A percentile compares a stretch with the other conserved stretches of the same genome.
Conservation (phyloP, 1,140 invertebrate genomes). For the Branchinecta lindahli region DNA sequence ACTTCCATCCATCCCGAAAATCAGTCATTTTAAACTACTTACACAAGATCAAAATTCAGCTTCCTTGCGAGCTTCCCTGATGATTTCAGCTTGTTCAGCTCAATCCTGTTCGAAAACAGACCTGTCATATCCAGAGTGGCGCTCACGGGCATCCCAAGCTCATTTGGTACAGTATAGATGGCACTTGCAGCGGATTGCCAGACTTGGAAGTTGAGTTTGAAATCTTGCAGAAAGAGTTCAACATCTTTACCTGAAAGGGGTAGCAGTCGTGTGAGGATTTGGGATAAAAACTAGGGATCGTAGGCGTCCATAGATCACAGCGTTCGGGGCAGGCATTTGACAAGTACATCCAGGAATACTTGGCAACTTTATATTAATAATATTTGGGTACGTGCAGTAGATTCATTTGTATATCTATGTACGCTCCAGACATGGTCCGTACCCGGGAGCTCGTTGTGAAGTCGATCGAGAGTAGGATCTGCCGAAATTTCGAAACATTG, state of each 20-base stretch:
- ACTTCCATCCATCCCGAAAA: too few relatives aligned
- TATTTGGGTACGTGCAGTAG: too few relatives aligned
- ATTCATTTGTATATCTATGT: too few relatives aligned
- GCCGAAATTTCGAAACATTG: too few relatives aligned
- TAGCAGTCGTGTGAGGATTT: not conserved
- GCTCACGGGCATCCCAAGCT: not conserved
- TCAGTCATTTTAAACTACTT: not conserved
- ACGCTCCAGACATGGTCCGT: too few relatives aligned
- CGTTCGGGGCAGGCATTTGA: too few relatives aligned
- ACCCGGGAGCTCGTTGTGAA: too few relatives aligned
- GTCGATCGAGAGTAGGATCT: too few relatives aligned
- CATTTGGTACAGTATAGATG: constrained; percentile 1
- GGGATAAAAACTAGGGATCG: too few relatives aligned
- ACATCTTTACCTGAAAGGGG: not conserved
- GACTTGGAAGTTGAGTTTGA: not conserved
- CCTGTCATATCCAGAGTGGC: not conserved
- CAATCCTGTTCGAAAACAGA: not conserved
- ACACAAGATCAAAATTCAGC: not conserved
- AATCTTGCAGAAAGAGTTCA: not conserved
- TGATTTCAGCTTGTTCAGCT: not conserved
- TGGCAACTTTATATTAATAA: too few relatives aligned
- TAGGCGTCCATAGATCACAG: too few relatives aligned
- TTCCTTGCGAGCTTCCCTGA: not conserved
- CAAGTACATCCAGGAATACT: too few relatives aligned
- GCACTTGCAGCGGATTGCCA: not conserved